These are phyloP conservation scores for Cistogaster globosa DNA, from an alignment of 2,888 invertebrate species.

Conservation along the genomic window DNA sequence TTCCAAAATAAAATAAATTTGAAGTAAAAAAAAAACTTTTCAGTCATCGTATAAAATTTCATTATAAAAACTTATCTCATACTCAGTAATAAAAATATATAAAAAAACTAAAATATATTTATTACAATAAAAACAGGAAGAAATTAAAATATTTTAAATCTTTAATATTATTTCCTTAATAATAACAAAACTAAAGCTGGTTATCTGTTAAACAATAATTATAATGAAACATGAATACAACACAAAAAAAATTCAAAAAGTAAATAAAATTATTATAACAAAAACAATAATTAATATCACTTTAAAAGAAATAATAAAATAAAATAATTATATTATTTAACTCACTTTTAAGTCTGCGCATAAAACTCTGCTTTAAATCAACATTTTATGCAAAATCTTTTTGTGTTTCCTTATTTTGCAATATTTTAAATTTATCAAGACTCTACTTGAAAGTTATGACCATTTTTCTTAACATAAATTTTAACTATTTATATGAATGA, in stretches of 20 bases:
- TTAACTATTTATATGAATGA: constrained; percentile 37
- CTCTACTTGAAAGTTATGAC: neutral
- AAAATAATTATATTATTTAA: neutral
- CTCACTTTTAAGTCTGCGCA: neutral
- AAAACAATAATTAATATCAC: constrained; percentile 48
- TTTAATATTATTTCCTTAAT: constrained; percentile 3
- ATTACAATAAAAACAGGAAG: neutral
- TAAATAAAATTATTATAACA: constrained; percentile 15
- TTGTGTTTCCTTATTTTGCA: neutral
- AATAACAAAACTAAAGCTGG: neutral
- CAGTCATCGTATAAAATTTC: neutral
- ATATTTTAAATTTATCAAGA: constrained; percentile 1
- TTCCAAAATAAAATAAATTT: too few species aligned
- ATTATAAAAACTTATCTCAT: neutral
- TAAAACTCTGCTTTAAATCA: neutral
- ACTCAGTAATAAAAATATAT: neutral
- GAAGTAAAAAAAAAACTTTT: too few species aligned
- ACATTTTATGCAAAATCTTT: neutral
- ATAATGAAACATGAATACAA: too few species aligned
- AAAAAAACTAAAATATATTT: too few species aligned
- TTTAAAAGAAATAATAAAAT: constrained; percentile 27
- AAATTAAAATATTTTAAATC: constrained; percentile 12
- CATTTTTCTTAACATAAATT: constrained; percentile 13
- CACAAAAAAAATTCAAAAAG: constrained; percentile 3
- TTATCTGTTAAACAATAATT: too few species aligned